Evolutionary conservation across 1,140 invertebrate genomes (phyloP).

Genomic region (Condylostylus longicornis): DNA sequence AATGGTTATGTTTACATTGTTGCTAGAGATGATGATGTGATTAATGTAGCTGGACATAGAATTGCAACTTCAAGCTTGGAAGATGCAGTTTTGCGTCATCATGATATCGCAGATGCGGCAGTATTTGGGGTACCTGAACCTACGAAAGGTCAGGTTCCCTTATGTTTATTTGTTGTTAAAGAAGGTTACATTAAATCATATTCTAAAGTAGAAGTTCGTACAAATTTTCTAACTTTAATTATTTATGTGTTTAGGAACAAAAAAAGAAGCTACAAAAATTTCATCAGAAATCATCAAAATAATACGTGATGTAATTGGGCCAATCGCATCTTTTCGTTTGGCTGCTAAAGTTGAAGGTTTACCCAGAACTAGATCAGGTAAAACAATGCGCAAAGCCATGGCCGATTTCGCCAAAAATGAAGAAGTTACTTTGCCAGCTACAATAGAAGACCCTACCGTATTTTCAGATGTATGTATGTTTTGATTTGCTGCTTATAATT

Average conservation of each 20-base stretch:
- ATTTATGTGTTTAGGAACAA: slow-evolving; percentile 13
- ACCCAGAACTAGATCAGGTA: slow-evolving; percentile 64
- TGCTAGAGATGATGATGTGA: slow-evolving; percentile 85
- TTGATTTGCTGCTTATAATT: too few species aligned
- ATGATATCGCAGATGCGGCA: slow-evolving; percentile 64
- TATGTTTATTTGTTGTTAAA: slow-evolving; percentile 67
- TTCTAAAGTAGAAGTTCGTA: slow-evolving; percentile 2
- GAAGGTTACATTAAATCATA: slow-evolving; percentile 32
- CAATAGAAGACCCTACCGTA: slow-evolving; percentile 75
- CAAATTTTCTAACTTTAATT: slow-evolving; percentile 26
- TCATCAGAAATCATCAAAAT: slow-evolving; percentile 49
- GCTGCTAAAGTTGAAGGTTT: slow-evolving; percentile 60
- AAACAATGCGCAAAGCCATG: slow-evolving; percentile 74
- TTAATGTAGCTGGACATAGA: slow-evolving; percentile 86
- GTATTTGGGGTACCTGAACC: slow-evolving; percentile 78
- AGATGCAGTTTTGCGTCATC: slow-evolving; percentile 71
- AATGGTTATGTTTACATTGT: slow-evolving; percentile 77
- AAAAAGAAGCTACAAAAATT: slow-evolving; percentile 42
- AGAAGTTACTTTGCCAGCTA: slow-evolving; percentile 60
- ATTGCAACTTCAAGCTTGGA: slow-evolving; percentile 77
- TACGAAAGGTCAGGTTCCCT: slow-evolving; percentile 77
- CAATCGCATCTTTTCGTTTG: slow-evolving; percentile 73
- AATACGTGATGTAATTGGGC: slow-evolving; percentile 69
- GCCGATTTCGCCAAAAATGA: slow-evolving; percentile 66
- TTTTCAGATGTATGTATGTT: slow-evolving; percentile 68